phyloP scores from a whole-genome alignment of 1,140 invertebrate species.

The Galleria mellonella region DNA sequence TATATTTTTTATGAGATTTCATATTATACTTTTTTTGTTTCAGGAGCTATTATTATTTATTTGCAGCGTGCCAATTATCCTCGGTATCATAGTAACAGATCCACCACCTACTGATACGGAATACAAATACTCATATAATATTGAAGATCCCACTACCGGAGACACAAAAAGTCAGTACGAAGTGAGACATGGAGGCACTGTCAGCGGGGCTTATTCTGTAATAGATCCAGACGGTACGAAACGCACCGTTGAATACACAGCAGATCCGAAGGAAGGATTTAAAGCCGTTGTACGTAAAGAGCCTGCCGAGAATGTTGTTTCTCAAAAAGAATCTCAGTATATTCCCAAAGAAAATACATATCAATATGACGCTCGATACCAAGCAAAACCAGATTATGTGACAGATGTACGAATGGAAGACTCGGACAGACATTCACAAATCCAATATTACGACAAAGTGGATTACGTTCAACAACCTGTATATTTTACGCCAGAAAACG shows the following conservation, averaged over 20 bases:
- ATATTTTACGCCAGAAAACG: constrained; percentile 10
- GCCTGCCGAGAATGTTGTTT: constrained; percentile 9
- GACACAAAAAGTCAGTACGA: constrained; percentile 78
- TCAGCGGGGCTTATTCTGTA: constrained; percentile 76
- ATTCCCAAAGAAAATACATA: not conserved
- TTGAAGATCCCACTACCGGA: constrained; percentile 74
- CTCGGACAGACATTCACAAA: not conserved
- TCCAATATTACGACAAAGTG: not conserved
- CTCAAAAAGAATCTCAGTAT: not conserved
- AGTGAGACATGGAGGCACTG: constrained; percentile 74
- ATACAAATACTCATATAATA: constrained; percentile 74
- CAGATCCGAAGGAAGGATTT: constrained; percentile 81
- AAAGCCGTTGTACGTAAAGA: constrained; percentile 78
- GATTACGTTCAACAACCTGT: not conserved
- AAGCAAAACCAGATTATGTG: not conserved
- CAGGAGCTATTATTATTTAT: constrained; percentile 30
- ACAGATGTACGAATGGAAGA: not conserved
- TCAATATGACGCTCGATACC: not conserved
- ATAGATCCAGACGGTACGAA: constrained; percentile 79
- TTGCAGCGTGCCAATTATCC: constrained; percentile 18
- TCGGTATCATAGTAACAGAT: constrained; percentile 54
- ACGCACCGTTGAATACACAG: constrained; percentile 82
- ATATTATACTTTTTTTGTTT: constrained; percentile 14
- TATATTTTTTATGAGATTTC: constrained; percentile 3
- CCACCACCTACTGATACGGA: constrained; percentile 44